These are phyloP conservation scores for Horisme vitalbata DNA, from an alignment of 2,888 invertebrate genomes.

Conservation along the genomic window DNA sequence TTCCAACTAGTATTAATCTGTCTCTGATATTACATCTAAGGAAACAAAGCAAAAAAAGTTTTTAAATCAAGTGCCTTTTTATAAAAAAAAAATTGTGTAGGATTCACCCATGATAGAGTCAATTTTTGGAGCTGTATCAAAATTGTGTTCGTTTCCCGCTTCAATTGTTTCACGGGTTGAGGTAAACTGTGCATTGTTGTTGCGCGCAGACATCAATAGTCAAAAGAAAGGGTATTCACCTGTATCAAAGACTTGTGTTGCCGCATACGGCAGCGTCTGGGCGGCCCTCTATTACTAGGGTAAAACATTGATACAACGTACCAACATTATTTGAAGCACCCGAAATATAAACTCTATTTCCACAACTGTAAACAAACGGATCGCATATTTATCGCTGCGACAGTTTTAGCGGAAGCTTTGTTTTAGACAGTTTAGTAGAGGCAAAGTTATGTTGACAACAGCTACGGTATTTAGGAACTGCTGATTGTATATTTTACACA, in stretches of 20 bases:
- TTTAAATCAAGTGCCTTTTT: too few relatives aligned
- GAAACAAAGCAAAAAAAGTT: too few relatives aligned
- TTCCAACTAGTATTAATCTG: too few relatives aligned
- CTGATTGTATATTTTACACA: slow-evolving; percentile 4
- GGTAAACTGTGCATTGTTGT: slow-evolving; percentile 70
- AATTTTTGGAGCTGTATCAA: too few relatives aligned
- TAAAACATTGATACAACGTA: slow-evolving; percentile 63
- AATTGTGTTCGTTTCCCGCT: slow-evolving; percentile 45
- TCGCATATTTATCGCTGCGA: slow-evolving; percentile 33
- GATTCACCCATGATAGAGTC: too few relatives aligned
- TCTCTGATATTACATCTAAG: too few relatives aligned
- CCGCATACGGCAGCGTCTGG: slow-evolving; percentile 56
- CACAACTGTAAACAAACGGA: slow-evolving; percentile 28
- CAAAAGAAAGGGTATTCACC: too few relatives aligned
- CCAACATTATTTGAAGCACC: slow-evolving; percentile 35
- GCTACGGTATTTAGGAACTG: slow-evolving; percentile 10
- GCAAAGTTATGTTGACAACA: slow-evolving; percentile 21
- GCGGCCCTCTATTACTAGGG: slow-evolving; percentile 58
- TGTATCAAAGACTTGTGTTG: slow-evolving; percentile 70
- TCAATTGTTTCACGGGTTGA: slow-evolving; percentile 60
- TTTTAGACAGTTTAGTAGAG: slow-evolving; percentile 25
- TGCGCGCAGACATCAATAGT: slow-evolving; percentile 74
- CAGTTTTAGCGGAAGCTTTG: slow-evolving; percentile 31
- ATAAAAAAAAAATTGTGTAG: too few relatives aligned
- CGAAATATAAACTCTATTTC: slow-evolving; percentile 32